Base-by-base conservation (phyloP, 1,140 invertebrate genomes). In the Nasonia giraulti region DNA sequence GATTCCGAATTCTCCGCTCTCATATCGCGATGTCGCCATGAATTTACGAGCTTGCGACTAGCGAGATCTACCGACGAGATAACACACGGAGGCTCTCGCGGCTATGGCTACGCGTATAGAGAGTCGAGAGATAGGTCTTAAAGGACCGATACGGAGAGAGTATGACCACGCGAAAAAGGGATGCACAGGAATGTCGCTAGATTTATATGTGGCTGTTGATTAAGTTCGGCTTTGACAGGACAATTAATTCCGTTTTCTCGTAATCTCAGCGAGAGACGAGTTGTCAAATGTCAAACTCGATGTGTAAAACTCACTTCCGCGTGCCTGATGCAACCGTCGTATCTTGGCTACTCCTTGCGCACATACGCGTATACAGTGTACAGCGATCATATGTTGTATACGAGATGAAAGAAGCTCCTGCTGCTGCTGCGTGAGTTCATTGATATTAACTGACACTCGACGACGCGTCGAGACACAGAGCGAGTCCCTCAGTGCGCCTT, bases 391-490 rank as follows among this genome's bases (percentile, higher is more conserved):
- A 17, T 55, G 0, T 17, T 55, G 17, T n/a, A 27, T 27, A 62
- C 55, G 17, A 62, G 55, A 62, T n/a, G 20, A 62, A 62, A 62
- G 20, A 62, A 62, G 20, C 17, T 62, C 55, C 55, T 62, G 55
- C 55, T 62, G 14, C 17, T 62, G 14, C 17, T 7, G 14, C 17
- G 55, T n/a, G 20, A 62, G 17, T 62, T 20, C 55, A 62, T 62
- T 62, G 55, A 62, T 62, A 62, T 62, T 20, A 62, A 62, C 55
- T 62, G 55, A 62, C 55, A n/a, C 55, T 62, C 55, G 55, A 62
- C 17, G 55, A 62, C 55, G 55, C 17, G 17, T 62, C 55, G 55
- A 44, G 55, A 62, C 55, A 62, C 55, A 62, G 14, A 5, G 50
- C 5, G 17, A 37, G 33, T 37, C 33, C 17, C 17, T 62, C 55